Percentiles rank a stretch among this genome's conserved stretches.
phyloP scores from a whole-genome alignment of 2,888 invertebrate species.

The Acleris cristana region DNA sequence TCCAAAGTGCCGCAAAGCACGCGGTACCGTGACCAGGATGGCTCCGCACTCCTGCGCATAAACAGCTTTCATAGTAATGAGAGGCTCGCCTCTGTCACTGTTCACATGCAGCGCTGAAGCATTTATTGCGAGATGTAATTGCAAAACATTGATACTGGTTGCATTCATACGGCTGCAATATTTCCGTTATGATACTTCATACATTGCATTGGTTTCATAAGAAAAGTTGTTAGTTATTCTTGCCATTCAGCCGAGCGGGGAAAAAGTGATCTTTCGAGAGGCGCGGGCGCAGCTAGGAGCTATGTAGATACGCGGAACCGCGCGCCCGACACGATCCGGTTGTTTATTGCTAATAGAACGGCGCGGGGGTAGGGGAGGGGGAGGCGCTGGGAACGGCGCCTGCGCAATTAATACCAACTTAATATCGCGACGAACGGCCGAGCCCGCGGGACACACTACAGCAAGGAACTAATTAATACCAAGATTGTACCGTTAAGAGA shows the following conservation, averaged over 20 bases:
- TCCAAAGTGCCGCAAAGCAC: too few species aligned
- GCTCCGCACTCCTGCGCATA: too few species aligned
- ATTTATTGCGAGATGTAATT: constrained; percentile 15
- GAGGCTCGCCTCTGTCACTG: background rate
- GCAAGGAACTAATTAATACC: constrained; percentile 21
- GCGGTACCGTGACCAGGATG: too few species aligned
- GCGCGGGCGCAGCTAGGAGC: constrained; percentile 18
- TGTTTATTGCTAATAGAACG: constrained; percentile 41
- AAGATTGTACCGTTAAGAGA: background rate
- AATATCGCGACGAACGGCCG: constrained; percentile 26
- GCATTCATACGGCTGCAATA: constrained; percentile 20
- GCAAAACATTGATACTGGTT: constrained; percentile 13
- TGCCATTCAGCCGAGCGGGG: constrained; percentile 22
- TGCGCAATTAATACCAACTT: constrained; percentile 42
- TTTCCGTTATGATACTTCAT: constrained; percentile 34
- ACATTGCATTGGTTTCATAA: constrained; percentile 29
- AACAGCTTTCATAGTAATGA: too few species aligned
- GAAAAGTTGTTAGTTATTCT: constrained; percentile 34
- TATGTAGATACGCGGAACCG: constrained; percentile 37
- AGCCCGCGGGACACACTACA: constrained; percentile 7
- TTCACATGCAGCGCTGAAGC: background rate
- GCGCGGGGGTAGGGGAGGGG: background rate
- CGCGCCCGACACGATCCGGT: constrained; percentile 38
- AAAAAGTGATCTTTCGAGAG: constrained; percentile 33
- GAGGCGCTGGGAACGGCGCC: constrained; percentile 33